These are phyloP conservation scores for Xenopus laevis DNA, from an alignment of 2,113 vertebrate genomes.

Conservation along the genomic window DNA sequence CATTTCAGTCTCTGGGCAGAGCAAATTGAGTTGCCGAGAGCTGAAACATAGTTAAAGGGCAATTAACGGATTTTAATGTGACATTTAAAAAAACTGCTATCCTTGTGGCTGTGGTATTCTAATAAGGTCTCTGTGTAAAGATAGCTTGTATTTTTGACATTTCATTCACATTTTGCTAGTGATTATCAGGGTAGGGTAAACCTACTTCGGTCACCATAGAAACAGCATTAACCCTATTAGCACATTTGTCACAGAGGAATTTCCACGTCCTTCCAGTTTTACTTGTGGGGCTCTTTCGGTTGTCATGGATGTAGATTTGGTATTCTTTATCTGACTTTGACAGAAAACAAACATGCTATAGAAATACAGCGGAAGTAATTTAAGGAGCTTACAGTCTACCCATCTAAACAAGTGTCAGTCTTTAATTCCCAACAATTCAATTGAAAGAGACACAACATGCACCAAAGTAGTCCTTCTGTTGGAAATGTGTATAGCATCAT, in stretches of 20 bases:
- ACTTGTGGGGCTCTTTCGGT: no score
- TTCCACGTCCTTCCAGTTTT: background rate
- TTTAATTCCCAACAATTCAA: no score
- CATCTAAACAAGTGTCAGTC: no score
- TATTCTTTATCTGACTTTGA: no score
- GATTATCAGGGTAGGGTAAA: slow-evolving; percentile 14
- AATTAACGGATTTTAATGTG: slow-evolving; percentile 10
- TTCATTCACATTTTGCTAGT: slow-evolving; percentile 29
- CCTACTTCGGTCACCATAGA: slow-evolving; percentile 18
- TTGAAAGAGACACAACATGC: no score
- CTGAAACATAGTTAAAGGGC: background rate
- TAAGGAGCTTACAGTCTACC: no score
- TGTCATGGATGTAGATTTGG: no score
- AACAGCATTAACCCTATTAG: background rate
- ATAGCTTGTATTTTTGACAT: slow-evolving; percentile 18
- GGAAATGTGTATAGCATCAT: no score
- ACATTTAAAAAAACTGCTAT: slow-evolving; percentile 5
- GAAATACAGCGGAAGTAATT: no score
- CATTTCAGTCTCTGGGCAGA: no score
- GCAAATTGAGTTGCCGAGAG: background rate
- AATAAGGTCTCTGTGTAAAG: slow-evolving; percentile 16
- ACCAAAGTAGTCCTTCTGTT: no score
- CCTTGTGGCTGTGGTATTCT: background rate
- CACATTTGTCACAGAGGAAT: background rate
- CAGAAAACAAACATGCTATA: no score